Base-by-base conservation (phyloP, 1,140 invertebrate genomes). In the Ctenoplectra terminalis region DNA sequence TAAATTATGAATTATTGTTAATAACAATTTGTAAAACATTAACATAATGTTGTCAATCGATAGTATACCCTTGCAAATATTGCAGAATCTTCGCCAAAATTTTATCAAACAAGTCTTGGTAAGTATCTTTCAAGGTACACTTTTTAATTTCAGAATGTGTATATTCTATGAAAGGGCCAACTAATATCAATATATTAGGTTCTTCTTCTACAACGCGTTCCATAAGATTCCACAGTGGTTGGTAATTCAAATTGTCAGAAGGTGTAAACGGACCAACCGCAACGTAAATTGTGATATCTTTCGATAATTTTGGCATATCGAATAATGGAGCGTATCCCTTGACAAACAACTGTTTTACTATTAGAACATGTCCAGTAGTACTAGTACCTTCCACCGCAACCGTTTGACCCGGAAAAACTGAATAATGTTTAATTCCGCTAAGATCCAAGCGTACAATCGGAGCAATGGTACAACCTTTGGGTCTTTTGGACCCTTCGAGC, bases 351-450 rank as follows among this genome's bases (percentile, higher is more conserved):
- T 96, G 95, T 11, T 96, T 95, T 0, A 95, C 96, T n/a, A 96
- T 89, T 56, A 98, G 94, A 34, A 93, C 94, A 82, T 96, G 95
- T 0, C 96, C 96, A 6, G 95, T 95, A 2, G 95, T 95, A 92
- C 97, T 97, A 1, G 94, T 93, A 1, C 97, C 97, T 60, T 96
- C 94, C 48, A 97, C 94, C 2, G 96, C 96, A 15, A 98, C 95
- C 31, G 98, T 95, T 95, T 98, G 97, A 1, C 98, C 98, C 6
- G 98, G 97, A 90, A 98, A 98, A 17, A 98, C 90, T 0, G 96
- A 96, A 88, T 96, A 98, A 58, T 96, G 95, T 48, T 95, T 94
- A 13, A 97, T 85, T 72, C 95, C 94, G 40, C 92, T 94, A 7
- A 97, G 92, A 90, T 97, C 96, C 15, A 97, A 84, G 90, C 87